Base-by-base conservation (phyloP, 2,113 vertebrate genomes). In the Drymodes brunneopygia region DNA sequence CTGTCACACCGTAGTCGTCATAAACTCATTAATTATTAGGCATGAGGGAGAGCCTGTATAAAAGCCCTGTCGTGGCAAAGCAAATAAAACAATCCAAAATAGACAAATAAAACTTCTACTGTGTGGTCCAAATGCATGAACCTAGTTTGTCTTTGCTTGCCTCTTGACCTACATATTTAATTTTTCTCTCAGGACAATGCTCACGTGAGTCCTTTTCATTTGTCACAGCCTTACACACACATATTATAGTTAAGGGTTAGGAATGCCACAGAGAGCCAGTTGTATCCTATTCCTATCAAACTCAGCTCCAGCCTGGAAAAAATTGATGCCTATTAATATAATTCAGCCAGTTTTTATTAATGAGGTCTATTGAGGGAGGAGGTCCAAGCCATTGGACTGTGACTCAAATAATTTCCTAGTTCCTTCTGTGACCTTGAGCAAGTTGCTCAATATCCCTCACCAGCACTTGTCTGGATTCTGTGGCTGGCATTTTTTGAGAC, bases 321-420 rank as follows among this genome's bases (percentile, higher is more conserved):
- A 91, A 95, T 77, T 92, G 92, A 85, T 94, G 92, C 93, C 84
- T 91, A 94, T 94, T 95, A 87, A 94, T 77, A 88, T 86, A 74
- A 90, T 90, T 83, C 90, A 92, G 21, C 58, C 42, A 54, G 53
- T 14, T 93, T 92, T 97, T 94, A 96, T 96, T 96, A 96, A 94
- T 90, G 88, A 93, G 67, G n/a, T 90, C 92, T 94, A 36, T 18
- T 61, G 75, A 94, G 71, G 69, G 48, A 81, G 61, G 79, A 88
- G 92, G 80, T 90, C 72, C 85, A 35, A 97, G 82, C 60, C 40
- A 53, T 50, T 94, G 88, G 85, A 92, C 90, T 86, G 80, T 96
- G 92, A 96, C 93, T 94, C 81, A 81, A 62, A 86, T 95, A 94
- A 96, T 97, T 96, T 96, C 88, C 40, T 24, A 24, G n/a, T 67